Base-by-base conservation (phyloP, 2,888 invertebrate genomes). In the Troides helena region DNA sequence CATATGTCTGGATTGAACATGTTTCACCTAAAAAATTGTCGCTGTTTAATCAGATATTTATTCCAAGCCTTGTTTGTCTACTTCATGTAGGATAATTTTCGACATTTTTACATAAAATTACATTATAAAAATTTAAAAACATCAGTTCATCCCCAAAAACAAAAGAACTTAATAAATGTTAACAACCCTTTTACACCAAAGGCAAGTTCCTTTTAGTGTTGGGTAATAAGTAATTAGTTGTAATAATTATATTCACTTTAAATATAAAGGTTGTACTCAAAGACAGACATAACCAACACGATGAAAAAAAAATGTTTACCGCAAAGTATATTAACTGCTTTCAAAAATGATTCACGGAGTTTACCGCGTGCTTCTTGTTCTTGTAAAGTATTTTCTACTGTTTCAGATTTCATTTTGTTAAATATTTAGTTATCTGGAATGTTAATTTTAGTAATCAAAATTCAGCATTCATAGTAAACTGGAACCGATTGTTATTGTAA, bases 261-360 rank as follows among this genome's bases (percentile, higher is more conserved):
- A 10, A 58, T 7, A 23, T 14, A 58, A 58, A 21, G 21, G 2
- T 21, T 21, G 21, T 21, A 10, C 23, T 4, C 6, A 10, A 58
- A 23, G 18, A 25, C 18, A 59, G 30, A 59, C 17, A 25, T 18
- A 6, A 23, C 12, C 17, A 17, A 60, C 5, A 59, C 17, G n/a
- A 21, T 21, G 1, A 21, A n/a, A 18, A 18, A n/a, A 60, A 39
- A 60, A 23, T 62, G 12, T 77, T 78, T 82, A 88, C 91, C 90
- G 73, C 76, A 83, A 69, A 91, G 74, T 73, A 85, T 83, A 64
- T 74, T 77, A 36, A 90, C 68, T 14, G 83, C 84, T 72, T 78
- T 82, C n/a, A 91, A 74, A 80, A 90, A 91, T n/a, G 78, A 79
- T 75, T 88, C 86, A 7, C 91, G 82, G 62, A 92, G 80, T 72